Evolutionary conservation across 2,797 vertebrate species (phyloP), one percentile per base, ranked within the genome.

Genomic region (Gymnodraco acuticeps): DNA sequence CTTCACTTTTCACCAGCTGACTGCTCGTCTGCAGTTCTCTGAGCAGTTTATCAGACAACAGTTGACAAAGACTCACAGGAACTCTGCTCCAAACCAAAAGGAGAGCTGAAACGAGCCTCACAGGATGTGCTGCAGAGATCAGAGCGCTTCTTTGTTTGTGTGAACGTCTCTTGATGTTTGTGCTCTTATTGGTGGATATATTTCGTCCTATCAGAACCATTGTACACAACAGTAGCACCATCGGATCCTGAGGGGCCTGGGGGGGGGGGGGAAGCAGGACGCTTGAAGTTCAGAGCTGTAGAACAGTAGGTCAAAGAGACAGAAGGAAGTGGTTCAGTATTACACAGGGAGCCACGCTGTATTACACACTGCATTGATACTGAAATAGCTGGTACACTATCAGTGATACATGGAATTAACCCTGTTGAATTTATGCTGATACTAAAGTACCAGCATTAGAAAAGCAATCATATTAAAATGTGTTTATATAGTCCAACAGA

Each of bases 371-470:
- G 59, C 33, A 1, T 14, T 31, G 17, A 63, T n/a, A 3, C 17
- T 20, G 4, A 51, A 4, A 48, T 13, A 6, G 64, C 53, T 48
- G 14, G 52, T 43, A 23, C 61, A 73, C 10, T 27, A 4, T 27
- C 27, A 41, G 54, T 61, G 45, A 46, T 3, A 75, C 9, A 5
- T 31, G 10, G 42, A 51, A 73, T 63, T 66, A 50, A 51, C 16
- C 15, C 8, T 9, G 42, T 70, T 60, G 43, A 72, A 46, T 66
- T 12, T 20, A 67, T 75, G 38, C 52, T 52, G 51, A 63, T 56
- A 59, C 63, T 72, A 63, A n/a, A n/a, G 68, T 65, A 56, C 50
- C 47, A 38, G 70, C 64, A 56, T 86, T 65, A 80, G 42, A 10
- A 58, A 46, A 69, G 7, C 11, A 63, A 38, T 38, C 33, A 38